These are phyloP conservation scores for Orthosia incerta DNA, from an alignment of 2,888 invertebrate genomes.

Conservation along the genomic window DNA sequence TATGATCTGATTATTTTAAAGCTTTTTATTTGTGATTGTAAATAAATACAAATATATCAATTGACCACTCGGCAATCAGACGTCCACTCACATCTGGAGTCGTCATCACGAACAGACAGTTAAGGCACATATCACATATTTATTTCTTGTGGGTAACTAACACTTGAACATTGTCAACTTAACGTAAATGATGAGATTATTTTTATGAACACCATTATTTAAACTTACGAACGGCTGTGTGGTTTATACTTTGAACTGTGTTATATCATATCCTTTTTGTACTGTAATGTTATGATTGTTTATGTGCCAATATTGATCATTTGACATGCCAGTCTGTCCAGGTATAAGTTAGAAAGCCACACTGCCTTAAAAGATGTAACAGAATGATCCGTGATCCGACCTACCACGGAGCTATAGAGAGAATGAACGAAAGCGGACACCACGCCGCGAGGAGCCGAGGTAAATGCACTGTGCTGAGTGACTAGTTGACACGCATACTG, in stretches of 20 bases:
- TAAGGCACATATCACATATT: constrained; percentile 67
- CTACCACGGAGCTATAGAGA: constrained; percentile 83
- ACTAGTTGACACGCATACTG: constrained; percentile 72
- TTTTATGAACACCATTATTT: constrained; percentile 62
- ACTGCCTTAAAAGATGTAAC: constrained; percentile 86
- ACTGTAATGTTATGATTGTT: constrained; percentile 68
- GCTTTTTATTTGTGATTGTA: constrained; percentile 58
- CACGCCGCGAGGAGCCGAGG: constrained; percentile 86
- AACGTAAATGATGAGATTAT: constrained; percentile 72
- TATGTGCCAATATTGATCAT: constrained; percentile 83
- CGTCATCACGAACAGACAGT: constrained; percentile 51
- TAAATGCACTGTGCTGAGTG: constrained; percentile 87
- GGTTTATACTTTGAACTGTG: constrained; percentile 75
- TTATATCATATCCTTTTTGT: constrained; percentile 64
- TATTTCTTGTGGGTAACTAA: constrained; percentile 84
- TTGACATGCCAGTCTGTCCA: constrained; percentile 88
- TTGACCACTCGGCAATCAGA: constrained; percentile 24
- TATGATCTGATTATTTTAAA: constrained; percentile 56
- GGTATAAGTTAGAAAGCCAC: constrained; percentile 88
- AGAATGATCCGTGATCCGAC: constrained; percentile 81
- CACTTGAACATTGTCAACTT: constrained; percentile 74
- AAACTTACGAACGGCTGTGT: constrained; percentile 79
- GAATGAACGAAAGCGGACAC: constrained; percentile 76
- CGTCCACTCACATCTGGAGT: constrained; percentile 60
- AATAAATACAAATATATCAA: constrained; percentile 51